These are phyloP conservation scores for Meloidogyne floridensis DNA, from an alignment of 1,140 invertebrate genomes.

Conservation along the genomic window DNA sequence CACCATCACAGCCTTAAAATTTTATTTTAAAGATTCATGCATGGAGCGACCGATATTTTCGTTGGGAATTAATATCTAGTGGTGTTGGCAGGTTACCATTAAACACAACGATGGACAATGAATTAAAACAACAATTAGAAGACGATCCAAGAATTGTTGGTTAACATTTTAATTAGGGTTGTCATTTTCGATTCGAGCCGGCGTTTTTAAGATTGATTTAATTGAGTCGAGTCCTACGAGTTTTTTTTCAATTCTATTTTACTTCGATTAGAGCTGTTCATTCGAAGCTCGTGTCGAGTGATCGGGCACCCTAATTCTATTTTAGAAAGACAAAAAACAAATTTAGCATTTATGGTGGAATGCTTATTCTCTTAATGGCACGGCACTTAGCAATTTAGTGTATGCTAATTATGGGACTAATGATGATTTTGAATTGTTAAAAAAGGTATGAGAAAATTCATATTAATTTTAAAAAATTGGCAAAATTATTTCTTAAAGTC, in stretches of 20 bases:
- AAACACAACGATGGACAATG: neutral
- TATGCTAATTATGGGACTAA: slow-evolving; percentile 70
- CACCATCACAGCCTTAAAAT: neutral
- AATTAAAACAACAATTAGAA: slow-evolving; percentile 37
- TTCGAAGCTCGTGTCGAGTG: too few relatives aligned
- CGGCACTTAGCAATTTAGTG: slow-evolving; percentile 65
- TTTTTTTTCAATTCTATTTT: too few relatives aligned
- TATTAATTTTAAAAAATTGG: too few relatives aligned
- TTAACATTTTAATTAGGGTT: neutral
- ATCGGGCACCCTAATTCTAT: neutral
- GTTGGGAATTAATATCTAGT: slow-evolving; percentile 49
- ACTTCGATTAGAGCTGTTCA: too few relatives aligned
- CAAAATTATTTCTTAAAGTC: slow-evolving; percentile 25
- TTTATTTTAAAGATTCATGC: slow-evolving; percentile 36
- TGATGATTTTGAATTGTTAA: slow-evolving; percentile 68
- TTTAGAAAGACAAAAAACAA: neutral
- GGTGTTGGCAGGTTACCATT: slow-evolving; percentile 38
- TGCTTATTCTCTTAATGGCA: slow-evolving; percentile 61
- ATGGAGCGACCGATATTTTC: slow-evolving; percentile 24
- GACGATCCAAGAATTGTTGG: slow-evolving; percentile 30
- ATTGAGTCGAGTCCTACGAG: too few relatives aligned
- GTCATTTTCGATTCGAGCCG: too few relatives aligned
- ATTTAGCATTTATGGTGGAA: slow-evolving; percentile 51
- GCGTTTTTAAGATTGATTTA: too few relatives aligned
- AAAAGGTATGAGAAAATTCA: slow-evolving; percentile 20